These are phyloP conservation scores for Diglossa cyanea DNA, from an alignment of 2,797 vertebrate species.

Conservation along the genomic window DNA sequence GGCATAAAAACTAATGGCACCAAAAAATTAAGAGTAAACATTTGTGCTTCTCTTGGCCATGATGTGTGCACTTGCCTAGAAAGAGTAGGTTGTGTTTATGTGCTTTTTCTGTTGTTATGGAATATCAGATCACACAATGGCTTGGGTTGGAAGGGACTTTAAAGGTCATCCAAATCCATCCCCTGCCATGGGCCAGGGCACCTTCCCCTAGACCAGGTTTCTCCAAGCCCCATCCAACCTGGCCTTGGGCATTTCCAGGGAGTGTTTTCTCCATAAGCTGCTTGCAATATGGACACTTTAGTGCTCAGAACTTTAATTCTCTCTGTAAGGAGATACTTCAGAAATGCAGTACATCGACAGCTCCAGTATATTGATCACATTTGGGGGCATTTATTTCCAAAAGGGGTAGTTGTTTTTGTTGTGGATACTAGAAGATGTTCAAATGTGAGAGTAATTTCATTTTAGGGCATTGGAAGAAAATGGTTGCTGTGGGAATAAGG, in stretches of 20 bases:
- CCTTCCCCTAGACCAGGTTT: neutral
- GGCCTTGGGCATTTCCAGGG: neutral
- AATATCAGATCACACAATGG: neutral
- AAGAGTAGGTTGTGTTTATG: neutral
- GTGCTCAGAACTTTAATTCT: neutral
- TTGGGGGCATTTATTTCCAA: neutral
- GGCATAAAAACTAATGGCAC: neutral
- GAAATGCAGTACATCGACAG: rapidly evolving
- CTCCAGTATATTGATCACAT: neutral
- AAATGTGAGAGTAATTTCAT: neutral
- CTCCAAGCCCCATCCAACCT: neutral
- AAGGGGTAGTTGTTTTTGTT: neutral
- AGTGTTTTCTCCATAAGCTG: neutral
- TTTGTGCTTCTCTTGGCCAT: neutral
- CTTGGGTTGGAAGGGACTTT: neutral
- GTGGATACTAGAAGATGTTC: neutral
- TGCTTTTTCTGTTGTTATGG: neutral
- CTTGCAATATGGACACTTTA: neutral
- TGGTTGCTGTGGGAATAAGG: neutral
- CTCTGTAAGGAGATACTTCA: neutral
- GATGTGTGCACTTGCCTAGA: neutral
- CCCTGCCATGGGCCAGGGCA: neutral
- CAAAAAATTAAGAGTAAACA: neutral
- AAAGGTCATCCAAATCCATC: neutral
- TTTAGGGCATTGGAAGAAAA: neutral